These are phyloP conservation scores for Casuarius casuarius DNA, from an alignment of 2,113 vertebrate genomes.

Conservation along the genomic window DNA sequence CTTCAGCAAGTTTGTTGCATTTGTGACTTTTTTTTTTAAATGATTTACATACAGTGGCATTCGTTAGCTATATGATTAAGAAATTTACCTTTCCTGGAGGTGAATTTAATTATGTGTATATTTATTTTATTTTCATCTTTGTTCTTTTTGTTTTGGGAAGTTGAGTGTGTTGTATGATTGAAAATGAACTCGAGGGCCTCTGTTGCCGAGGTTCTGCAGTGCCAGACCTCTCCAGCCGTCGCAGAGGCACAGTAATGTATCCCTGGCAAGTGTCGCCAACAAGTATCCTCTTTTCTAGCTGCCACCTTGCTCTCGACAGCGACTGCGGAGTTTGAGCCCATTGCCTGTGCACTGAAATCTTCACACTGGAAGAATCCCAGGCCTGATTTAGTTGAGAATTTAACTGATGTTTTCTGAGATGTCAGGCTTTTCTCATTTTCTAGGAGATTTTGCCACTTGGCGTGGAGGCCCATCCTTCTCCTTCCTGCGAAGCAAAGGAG, in stretches of 20 bases:
- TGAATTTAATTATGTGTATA: background rate
- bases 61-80: background rate
- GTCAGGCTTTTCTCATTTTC: background rate
- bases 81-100: background rate
- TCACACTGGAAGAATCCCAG: background rate
- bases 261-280: background rate
- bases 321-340: background rate
- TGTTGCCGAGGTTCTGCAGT: background rate
- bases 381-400: background rate
- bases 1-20: background rate
- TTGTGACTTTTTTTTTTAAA: background rate
- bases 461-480: background rate
- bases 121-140: background rate
- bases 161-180: background rate
- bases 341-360: background rate
- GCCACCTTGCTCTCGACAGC: background rate
- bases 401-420: background rate
- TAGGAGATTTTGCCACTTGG: background rate
- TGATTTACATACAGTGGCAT: background rate
- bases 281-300: background rate
- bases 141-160: background rate
- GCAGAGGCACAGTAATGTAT: background rate
- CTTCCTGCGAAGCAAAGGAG: background rate
- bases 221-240: accelerated
- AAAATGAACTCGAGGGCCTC: background rate